Evolutionary conservation across 2,888 invertebrate species (phyloP), one percentile per base, ranked within the genome.

Genomic region (Cerastoderma edule): DNA sequence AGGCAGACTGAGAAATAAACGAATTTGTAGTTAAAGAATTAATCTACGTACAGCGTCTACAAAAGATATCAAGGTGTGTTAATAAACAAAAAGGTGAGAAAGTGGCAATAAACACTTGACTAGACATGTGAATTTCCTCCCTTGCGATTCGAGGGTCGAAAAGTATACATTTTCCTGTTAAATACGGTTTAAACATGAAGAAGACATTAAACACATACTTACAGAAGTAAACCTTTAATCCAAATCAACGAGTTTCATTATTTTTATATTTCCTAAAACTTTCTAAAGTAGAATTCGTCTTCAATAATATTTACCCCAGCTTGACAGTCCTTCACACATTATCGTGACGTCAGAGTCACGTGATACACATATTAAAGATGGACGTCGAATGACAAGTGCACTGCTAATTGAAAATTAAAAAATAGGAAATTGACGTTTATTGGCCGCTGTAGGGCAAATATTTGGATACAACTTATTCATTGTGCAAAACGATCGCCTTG

Each of bases 291-390:
- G 50, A 2, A 50, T 10, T 50, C n/a, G 50, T 10, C 22, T 13
- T 22, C 50, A 50, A 50, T 22, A 60, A 27, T 60, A 60, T 60
- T 60, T 60, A 60, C 60, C 35, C 60, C 19, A 35, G 71, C 81
- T 78, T 81, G 81, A 81, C 81, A 81, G 81, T 48, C 78, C 78
- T 27, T 44, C 57, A 57, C 66, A 75, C 75, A 70, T 70, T 79
- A 65, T 68, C 75, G 78, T 87, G 85, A 88, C 84, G 86, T 84
- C 77, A 67, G 19, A 46, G 69, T 88, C 86, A 89, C 84, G 87
- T 89, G 86, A 83, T 78, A 75, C 67, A 67, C 72, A 83, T 57
- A 75, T 73, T 68, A 68, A 83, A 78, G 56, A 83, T 83, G 85
- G 81, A 75, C 67, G 72, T 66, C 67, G 67, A 39, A 16, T 28